Base-by-base conservation (phyloP, 2,113 vertebrate species). In the Rhea pennata region DNA sequence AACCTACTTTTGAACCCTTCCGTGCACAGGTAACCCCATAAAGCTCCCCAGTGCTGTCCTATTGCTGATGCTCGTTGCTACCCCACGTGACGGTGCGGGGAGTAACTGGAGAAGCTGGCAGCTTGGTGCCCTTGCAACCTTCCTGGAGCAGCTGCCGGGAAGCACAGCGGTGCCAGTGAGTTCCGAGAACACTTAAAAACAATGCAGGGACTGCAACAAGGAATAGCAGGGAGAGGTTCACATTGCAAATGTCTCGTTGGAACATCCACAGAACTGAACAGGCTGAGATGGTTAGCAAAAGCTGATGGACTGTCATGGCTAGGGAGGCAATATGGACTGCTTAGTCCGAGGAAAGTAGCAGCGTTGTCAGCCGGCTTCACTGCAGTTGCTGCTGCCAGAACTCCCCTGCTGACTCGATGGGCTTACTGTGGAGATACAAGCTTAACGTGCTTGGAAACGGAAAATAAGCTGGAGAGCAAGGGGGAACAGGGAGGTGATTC, bases 21-120 rank as follows among this genome's bases (percentile, higher is more conserved):
- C 65, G 0, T 0, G 33, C 1, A 0, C 53, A n/a, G 50, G 14
- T 20, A 75, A 75, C 23, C 50, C 16, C 1, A 0, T 27, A n/a
- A 48, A 16, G 51, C 62, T 27, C 24, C 19, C 24, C n/a, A 36
- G 15, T 31, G 15, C 16, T 19, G 62, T 64, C 84, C 44, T 48
- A 19, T 26, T 50, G 31, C 61, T 87, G 15, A 3, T 74, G 50
- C 31, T 51, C 14, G 5, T 61, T 33, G 5, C 0, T 1, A 6
- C 27, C 26, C 12, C 15, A 1, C 12, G 53, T 48, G 23, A n/a
- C 12, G 19, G 46, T 9, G 12, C 12, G 16, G 58, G 31, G 24
- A 78, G n/a, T 8, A 39, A 39, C 29, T 15, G 22, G 33, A 46
- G 39, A 82, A 66, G 10, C 58, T 9, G 36, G 29, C n/a, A 29